Base-by-base conservation (phyloP, 2,113 vertebrate genomes). In the Scytalopus superciliaris region DNA sequence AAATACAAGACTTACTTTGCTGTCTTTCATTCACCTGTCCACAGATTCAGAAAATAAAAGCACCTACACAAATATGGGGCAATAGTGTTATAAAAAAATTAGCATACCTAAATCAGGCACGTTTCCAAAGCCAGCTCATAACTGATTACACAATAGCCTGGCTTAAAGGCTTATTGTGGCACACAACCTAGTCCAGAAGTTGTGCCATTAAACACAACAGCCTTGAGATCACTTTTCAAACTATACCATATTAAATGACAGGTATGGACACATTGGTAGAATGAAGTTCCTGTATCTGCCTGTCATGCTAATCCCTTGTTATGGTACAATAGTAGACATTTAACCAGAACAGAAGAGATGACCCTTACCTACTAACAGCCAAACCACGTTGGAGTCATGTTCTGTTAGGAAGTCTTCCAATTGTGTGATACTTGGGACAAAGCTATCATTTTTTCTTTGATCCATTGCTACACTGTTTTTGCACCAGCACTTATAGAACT, bases 301-400 rank as follows among this genome's bases (percentile, higher is more conserved):
- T 84, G 39, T n/a, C 47, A 35, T 4, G 27, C 14, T 76, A 64
- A 83, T 66, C 83, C 55, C 80, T 89, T 62, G 49, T 60, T 60
- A 83, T 0, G 8, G 18, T 24, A 70, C 62, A 25, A 59, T 7
- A 50, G 22, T 70, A 84, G 19, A 37, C 49, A 68, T 35, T 74
- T 19, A 92, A 59, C 27, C 37, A 87, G 76, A 85, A 69, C 16
- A 87, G 59, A 94, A 96, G 6, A 81, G n/a, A 90, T 81, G 77
- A 19, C 84, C 94, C 97, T 97, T 96, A 99, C 99, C 99, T 94
- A 99, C 99, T 74, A 99, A 98, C 15, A 99, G 98, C 99, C 99
- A 99, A 90, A 99, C 99, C 91, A 99, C 99, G 86, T 99, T 99
- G 31, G 99, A 99, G 97, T 99, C 98, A 86, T 99, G 99, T 89